Conservation (phyloP, 2,113 vertebrate genomes). For the Triplophysa siluroides region DNA sequence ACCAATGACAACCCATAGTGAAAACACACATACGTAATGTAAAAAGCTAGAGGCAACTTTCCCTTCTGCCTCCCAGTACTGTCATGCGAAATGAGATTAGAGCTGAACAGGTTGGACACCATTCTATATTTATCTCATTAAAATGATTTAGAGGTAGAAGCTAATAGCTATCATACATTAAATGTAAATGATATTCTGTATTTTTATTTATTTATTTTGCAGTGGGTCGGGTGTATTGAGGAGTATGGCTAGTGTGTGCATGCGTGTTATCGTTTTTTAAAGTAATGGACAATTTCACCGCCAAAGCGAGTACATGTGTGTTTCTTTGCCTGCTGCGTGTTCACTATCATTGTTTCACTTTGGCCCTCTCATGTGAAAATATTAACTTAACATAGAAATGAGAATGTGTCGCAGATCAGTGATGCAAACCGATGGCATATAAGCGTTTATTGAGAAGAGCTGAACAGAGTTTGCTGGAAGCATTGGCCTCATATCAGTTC, state of each 20-base stretch:
- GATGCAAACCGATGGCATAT: conserved; percentile 24
- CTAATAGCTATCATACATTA: conserved; percentile 46
- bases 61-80: conserved; percentile 27
- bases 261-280: conserved; percentile 6
- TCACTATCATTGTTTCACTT: conserved; percentile 8
- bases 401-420: conserved; percentile 8
- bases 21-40: conserved; percentile 55
- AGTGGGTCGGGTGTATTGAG: conserved; percentile 1
- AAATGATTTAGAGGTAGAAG: conserved; percentile 30
- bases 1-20: conserved; percentile 50
- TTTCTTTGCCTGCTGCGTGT: conserved; percentile 9
- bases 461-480: conserved; percentile 11
- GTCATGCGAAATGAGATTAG: conserved; percentile 44
- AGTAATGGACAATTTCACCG: background rate
- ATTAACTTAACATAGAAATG: conserved; percentile 40
- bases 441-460: conserved; percentile 15
- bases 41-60: conserved; percentile 43
- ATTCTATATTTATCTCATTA: conserved; percentile 49
- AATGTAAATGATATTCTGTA: conserved; percentile 24
- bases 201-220: background rate
- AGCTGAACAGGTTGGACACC: conserved; percentile 36
- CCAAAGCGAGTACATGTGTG: conserved; percentile 15
- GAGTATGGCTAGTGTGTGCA: conserved; percentile 13
- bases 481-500: background rate
- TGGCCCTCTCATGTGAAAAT: conserved; percentile 32